Percentiles rank a stretch among this genome's conserved stretches.
Evolutionary conservation across 2,113 vertebrate species (phyloP).

Genomic region (Phainopepla nitens): DNA sequence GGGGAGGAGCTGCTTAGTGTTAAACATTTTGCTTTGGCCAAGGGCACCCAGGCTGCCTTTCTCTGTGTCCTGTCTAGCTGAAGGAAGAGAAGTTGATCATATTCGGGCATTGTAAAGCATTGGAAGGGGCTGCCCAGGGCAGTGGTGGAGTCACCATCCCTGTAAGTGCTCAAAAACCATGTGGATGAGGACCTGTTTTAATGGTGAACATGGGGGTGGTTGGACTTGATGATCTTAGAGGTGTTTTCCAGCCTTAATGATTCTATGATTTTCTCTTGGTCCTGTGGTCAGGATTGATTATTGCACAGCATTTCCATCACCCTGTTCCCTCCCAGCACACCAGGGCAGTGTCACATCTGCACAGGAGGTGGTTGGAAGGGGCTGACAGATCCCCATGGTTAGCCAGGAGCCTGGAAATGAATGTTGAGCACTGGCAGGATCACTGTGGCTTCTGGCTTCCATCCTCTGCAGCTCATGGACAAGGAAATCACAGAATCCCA

Average conservation of each 20-base stretch:
- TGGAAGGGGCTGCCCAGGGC: not conserved
- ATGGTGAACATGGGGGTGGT: not conserved
- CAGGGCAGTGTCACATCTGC: not conserved
- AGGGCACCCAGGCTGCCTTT: not conserved
- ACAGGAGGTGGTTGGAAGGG: not conserved
- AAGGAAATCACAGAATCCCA: not conserved
- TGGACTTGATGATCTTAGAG: not conserved
- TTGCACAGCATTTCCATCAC: not conserved
- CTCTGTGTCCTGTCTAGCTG: not conserved
- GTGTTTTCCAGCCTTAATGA: not conserved
- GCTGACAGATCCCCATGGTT: fast-evolving
- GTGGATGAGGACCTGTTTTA: not conserved
- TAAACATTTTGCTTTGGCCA: not conserved
- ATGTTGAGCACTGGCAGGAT: not conserved
- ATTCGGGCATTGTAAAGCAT: not conserved
- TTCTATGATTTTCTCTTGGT: not conserved
- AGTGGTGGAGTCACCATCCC: not conserved
- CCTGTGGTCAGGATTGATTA: not conserved
- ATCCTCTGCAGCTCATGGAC: not conserved
- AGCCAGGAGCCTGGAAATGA: not conserved
- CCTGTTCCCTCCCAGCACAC: not conserved
- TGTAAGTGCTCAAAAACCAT: not conserved
- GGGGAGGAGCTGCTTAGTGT: not conserved
- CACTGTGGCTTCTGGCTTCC: not conserved
- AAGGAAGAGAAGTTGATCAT: not conserved